Conservation (phyloP, 2,113 vertebrate genomes). For the Ptychochromis oligacanthus region DNA sequence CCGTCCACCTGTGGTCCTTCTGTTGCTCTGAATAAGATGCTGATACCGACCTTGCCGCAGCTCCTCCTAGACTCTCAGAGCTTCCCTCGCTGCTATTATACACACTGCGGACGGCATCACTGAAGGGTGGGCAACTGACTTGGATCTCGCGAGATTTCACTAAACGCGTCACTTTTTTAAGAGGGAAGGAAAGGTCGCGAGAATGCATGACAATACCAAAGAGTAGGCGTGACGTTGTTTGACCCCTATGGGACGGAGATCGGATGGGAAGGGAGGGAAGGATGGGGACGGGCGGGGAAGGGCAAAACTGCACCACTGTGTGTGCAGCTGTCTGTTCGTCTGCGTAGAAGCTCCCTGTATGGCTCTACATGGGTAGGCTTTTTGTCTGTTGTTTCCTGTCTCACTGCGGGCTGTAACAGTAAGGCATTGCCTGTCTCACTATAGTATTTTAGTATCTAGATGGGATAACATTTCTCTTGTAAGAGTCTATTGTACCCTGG, state of each 20-base stretch:
- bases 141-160: conserved; percentile 75
- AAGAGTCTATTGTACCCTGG: background rate
- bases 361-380: background rate
- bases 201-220: conserved; percentile 30
- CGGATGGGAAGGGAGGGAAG: background rate
- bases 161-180: background rate
- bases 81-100: conserved; percentile 72
- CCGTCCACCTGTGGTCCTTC: background rate
- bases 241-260: background rate
- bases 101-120: conserved; percentile 75
- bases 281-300: background rate
- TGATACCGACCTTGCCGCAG: conserved; percentile 76
- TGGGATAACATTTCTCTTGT: background rate
- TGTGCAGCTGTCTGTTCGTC: background rate
- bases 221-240: conserved; percentile 38
- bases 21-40: conserved; percentile 65
- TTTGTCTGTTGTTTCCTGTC: background rate
- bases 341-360: background rate
- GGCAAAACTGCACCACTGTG: background rate
- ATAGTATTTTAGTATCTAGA: background rate
- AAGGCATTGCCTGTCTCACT: background rate
- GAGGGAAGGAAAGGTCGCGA: conserved; percentile 50
- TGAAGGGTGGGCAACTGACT: conserved; percentile 58
- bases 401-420: background rate
- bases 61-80: conserved; percentile 72